Evolutionary conservation across 2,888 invertebrate genomes (phyloP).

Genomic region (Oscheius sp.): DNA sequence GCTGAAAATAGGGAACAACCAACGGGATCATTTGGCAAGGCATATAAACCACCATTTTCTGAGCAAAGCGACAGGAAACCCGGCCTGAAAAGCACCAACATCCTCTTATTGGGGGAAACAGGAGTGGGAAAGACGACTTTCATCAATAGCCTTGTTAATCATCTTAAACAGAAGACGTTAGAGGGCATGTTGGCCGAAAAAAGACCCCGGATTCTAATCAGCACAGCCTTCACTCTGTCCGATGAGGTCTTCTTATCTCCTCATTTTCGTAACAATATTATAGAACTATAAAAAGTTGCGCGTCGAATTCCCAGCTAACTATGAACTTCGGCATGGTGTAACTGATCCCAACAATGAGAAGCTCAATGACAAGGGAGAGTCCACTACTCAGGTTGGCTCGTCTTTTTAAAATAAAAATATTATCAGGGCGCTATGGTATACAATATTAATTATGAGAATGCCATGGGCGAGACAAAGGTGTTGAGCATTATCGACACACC

Average conservation of each 20-base stretch:
- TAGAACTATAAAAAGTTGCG: neutral
- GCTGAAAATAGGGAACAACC: no score
- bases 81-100: neutral
- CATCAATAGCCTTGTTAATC: constrained; percentile 7
- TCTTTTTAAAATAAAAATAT: neutral
- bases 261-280: neutral
- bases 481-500: constrained; percentile 32
- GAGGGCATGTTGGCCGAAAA: neutral
- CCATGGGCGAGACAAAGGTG: neutral
- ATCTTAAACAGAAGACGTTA: neutral
- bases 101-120: constrained; percentile 38
- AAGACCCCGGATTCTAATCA: neutral
- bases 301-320: neutral
- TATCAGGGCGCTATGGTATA: neutral
- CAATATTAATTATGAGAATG: neutral
- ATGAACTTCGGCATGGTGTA: neutral
- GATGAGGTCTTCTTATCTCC: neutral
- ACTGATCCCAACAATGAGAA: neutral
- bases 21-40: no score
- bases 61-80: no score
- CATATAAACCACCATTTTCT: no score
- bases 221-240: neutral
- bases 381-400: neutral
- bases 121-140: constrained; percentile 27
- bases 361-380: neutral